These are phyloP conservation scores for Baccha elongata DNA, from an alignment of 2,888 invertebrate species.

Conservation along the genomic window DNA sequence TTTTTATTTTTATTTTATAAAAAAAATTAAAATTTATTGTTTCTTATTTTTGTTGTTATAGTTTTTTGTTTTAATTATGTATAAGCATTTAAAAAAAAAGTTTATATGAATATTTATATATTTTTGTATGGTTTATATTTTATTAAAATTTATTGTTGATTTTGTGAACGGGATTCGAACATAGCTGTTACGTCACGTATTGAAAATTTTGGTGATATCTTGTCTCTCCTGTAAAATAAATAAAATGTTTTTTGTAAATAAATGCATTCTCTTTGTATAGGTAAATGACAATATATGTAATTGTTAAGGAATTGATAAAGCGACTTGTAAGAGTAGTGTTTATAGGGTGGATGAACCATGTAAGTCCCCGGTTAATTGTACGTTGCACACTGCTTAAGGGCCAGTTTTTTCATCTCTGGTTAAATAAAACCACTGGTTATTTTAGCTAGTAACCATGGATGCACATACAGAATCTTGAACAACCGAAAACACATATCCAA, in stretches of 20 bases:
- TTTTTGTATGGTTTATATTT: slow-evolving; percentile 22
- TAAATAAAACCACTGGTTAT: too few species aligned
- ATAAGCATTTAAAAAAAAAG: slow-evolving; percentile 21
- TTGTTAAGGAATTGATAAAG: too few species aligned
- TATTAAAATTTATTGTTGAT: slow-evolving; percentile 78
- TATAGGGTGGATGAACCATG: too few species aligned
- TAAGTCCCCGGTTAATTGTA: too few species aligned
- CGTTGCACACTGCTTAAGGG: too few species aligned
- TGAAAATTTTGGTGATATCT: slow-evolving; percentile 88
- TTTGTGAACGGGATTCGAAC: slow-evolving; percentile 88
- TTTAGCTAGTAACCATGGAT: too few species aligned
- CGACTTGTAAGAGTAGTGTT: too few species aligned
- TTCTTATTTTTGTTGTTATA: slow-evolving; percentile 22
- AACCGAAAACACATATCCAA: too few species aligned
- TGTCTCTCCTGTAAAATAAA: slow-evolving; percentile 86
- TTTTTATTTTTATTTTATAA: slow-evolving; percentile 52
- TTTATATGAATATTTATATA: slow-evolving; percentile 1
- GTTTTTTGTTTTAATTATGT: slow-evolving; percentile 75
- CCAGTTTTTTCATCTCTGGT: too few species aligned
- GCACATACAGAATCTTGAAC: too few species aligned
- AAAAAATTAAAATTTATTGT: slow-evolving; percentile 56
- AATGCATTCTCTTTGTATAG: too few species aligned
- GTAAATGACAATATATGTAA: too few species aligned
- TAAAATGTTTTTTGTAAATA: not conserved
- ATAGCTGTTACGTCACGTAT: slow-evolving; percentile 92